These are phyloP conservation scores for Chrysogorgia sp. DNA, from an alignment of 92 coral and sea anemone genomes.

Conservation along the genomic window DNA sequence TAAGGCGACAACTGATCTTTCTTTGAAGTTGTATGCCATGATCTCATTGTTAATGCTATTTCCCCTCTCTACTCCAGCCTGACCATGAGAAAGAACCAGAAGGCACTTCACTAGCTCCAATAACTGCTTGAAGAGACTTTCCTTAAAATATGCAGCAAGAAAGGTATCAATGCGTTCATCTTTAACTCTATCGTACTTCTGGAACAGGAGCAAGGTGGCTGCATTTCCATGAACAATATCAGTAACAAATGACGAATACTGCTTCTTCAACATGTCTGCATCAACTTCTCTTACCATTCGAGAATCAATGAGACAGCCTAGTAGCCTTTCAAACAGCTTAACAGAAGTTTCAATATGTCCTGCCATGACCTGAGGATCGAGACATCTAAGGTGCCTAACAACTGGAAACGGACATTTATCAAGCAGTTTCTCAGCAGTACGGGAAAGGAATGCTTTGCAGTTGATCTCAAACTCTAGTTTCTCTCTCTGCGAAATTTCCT, in stretches of 20 bases:
- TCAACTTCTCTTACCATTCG: conserved; percentile 54
- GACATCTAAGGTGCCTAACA: conserved; percentile 64
- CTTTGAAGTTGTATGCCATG: conserved; percentile 67
- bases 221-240: conserved; percentile 67
- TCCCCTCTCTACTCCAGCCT: conserved; percentile 76
- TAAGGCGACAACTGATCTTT: conserved; percentile 67
- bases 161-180: conserved; percentile 56
- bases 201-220: conserved; percentile 47
- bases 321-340: conserved; percentile 68
- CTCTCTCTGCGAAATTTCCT: conserved; percentile 59
- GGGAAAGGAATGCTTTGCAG: conserved; percentile 64
- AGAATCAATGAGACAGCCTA: conserved; percentile 60
- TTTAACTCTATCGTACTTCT: conserved; percentile 55
- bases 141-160: conserved; percentile 48
- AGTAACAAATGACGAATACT: conserved; percentile 61
- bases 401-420: conserved; percentile 74
- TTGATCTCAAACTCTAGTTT: conserved; percentile 55
- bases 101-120: conserved; percentile 61
- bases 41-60: conserved; percentile 68
- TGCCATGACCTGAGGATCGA: conserved; percentile 71
- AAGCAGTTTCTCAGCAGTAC: conserved; percentile 62
- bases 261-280: conserved; percentile 61
- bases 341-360: conserved; percentile 60
- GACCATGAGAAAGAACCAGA: conserved; percentile 69
- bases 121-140: conserved; percentile 49